Conservation (phyloP, 2,888 invertebrate genomes). For the Syrista parreyssii region DNA sequence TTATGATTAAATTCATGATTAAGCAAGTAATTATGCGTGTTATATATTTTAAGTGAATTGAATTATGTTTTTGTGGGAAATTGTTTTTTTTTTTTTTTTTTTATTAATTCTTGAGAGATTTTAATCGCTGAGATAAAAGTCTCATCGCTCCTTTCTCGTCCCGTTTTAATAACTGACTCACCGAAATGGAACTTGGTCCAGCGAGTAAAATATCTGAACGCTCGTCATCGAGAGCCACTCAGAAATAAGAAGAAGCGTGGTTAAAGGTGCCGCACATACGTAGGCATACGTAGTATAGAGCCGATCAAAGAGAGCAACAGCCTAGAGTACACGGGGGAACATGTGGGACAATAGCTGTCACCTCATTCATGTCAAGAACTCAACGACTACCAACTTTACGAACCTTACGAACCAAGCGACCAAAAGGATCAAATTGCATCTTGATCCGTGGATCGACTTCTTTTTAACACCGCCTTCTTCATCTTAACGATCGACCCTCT, state of each 20-base stretch:
- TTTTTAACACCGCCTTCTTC: conserved; percentile 33
- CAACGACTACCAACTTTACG: conserved; percentile 46
- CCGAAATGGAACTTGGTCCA: conserved; percentile 42
- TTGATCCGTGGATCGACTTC: conserved; percentile 57
- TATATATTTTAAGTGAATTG: not conserved
- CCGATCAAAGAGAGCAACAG: conserved; percentile 43
- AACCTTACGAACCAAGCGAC: conserved; percentile 28
- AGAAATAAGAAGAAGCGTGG: conserved; percentile 7
- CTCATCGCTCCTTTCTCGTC: not conserved
- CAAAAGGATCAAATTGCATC: conserved; percentile 59
- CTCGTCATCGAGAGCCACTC: conserved; percentile 2
- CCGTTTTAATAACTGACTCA: conserved; percentile 44
- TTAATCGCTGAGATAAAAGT: not conserved
- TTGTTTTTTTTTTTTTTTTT: no score
- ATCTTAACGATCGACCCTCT: not conserved
- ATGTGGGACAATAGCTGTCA: conserved; percentile 52
- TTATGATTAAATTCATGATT: no score
- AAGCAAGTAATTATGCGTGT: not conserved
- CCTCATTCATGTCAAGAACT: conserved; percentile 55
- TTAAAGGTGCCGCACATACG: conserved; percentile 49
- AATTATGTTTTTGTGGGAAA: not conserved
- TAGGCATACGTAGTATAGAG: conserved; percentile 40
- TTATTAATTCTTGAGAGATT: not conserved
- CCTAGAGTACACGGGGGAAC: conserved; percentile 42
- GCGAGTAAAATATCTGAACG: conserved; percentile 11